Conservation (phyloP, 2,888 invertebrate genomes). For the Dolichomitus sp. region DNA sequence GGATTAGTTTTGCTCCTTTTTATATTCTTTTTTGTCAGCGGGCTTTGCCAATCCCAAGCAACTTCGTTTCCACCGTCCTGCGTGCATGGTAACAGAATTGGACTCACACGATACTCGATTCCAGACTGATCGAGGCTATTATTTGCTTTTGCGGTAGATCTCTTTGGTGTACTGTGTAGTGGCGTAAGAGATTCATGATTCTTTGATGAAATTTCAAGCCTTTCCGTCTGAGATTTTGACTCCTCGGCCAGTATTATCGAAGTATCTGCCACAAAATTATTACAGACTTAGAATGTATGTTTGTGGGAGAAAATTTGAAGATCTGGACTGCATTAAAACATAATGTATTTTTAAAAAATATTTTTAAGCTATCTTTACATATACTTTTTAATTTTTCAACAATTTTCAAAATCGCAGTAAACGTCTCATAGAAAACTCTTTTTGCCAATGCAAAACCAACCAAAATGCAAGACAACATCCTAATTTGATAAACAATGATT, state of each 20-base stretch:
- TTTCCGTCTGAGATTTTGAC: not conserved
- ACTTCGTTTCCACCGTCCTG: conserved; percentile 86
- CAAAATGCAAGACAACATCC: too few relatives aligned
- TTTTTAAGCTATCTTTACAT: too few relatives aligned
- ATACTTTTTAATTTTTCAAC: too few relatives aligned
- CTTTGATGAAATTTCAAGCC: conserved; percentile 22
- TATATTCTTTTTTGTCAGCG: conserved; percentile 70
- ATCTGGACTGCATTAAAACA: too few relatives aligned
- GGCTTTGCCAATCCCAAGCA: conserved; percentile 87
- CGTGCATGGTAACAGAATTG: conserved; percentile 81
- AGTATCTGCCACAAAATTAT: conserved; percentile 16
- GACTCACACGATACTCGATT: conserved; percentile 74
- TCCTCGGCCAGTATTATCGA: conserved; percentile 20
- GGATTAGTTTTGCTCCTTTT: conserved; percentile 30
- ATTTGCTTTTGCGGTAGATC: conserved; percentile 32
- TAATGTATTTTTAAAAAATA: too few relatives aligned
- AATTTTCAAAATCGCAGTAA: too few relatives aligned
- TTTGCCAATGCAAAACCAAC: too few relatives aligned
- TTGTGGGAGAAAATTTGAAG: too few relatives aligned
- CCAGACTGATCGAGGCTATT: conserved; percentile 64
- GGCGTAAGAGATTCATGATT: conserved; percentile 36
- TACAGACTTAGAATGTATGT: not conserved
- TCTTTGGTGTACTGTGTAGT: conserved; percentile 73
- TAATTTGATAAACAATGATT: too few relatives aligned
- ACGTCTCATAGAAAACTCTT: too few relatives aligned